A percentile compares a stretch with the other conserved stretches of the same genome.
Evolutionary conservation across 2,113 vertebrate genomes (phyloP).

Genomic region (Tachuris rubrigastra): DNA sequence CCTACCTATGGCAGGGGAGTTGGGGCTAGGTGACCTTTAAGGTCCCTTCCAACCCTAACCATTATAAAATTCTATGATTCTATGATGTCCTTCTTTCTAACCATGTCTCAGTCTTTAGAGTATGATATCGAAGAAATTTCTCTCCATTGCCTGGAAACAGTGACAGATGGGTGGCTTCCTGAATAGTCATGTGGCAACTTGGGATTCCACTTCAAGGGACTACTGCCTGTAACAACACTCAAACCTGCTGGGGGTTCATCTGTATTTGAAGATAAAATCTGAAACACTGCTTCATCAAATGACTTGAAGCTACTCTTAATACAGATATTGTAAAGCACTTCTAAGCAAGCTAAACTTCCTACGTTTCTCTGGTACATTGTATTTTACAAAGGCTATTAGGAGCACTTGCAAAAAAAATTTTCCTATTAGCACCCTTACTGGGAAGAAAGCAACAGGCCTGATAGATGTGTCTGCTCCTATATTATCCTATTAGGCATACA

Average conservation of each 20-base stretch:
- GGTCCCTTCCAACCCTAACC: background rate
- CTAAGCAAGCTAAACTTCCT: background rate
- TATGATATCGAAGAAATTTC: accelerated
- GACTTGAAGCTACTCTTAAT: background rate
- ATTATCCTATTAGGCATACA: background rate
- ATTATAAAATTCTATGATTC: background rate
- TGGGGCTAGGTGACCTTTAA: background rate
- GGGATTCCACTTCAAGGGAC: background rate
- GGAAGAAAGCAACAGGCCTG: background rate
- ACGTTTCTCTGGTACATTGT: background rate
- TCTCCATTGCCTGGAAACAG: background rate
- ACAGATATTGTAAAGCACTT: background rate
- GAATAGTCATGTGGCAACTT: background rate
- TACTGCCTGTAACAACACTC: background rate
- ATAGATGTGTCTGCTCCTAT: background rate
- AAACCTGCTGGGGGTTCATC: background rate
- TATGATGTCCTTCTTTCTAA: background rate
- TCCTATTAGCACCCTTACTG: background rate
- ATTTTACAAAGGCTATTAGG: background rate
- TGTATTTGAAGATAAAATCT: background rate
- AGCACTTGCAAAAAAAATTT: background rate
- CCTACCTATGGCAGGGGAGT: accelerated
- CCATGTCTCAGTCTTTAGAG: background rate
- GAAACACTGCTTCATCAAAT: background rate
- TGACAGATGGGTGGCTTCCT: background rate